Evolutionary conservation across 2,113 vertebrate genomes (phyloP).

Genomic region (Pelmatolapia mariae): DNA sequence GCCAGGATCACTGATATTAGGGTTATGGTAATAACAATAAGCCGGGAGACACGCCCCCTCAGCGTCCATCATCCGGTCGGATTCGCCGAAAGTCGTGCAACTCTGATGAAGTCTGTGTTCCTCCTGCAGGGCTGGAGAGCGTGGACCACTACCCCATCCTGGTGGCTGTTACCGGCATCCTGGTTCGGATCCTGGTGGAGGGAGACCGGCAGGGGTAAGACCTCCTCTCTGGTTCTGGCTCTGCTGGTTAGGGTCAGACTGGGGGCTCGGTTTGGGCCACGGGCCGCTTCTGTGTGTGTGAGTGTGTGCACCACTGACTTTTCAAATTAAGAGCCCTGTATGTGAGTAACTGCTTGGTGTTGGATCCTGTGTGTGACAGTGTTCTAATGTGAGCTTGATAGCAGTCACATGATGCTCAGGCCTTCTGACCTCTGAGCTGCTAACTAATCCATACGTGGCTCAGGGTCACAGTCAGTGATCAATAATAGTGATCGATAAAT

Average conservation of each 20-base stretch:
- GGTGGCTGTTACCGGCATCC: conserved; percentile 93
- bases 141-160: conserved; percentile 98
- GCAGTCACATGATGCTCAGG: background rate
- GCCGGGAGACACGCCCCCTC: background rate
- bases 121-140: conserved; percentile 82
- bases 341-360: background rate
- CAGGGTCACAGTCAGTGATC: background rate
- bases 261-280: background rate
- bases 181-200: conserved; percentile 88
- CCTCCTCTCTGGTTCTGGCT: background rate
- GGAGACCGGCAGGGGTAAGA: conserved; percentile 77
- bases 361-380: background rate
- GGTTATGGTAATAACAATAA: background rate
- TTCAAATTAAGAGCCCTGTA: background rate
- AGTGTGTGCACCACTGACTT: background rate
- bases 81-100: background rate
- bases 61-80: background rate
- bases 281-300: background rate
- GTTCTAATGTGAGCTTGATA: background rate
- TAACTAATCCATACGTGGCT: background rate
- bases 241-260: background rate
- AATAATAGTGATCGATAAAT: background rate
- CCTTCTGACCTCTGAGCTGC: background rate
- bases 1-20: background rate
- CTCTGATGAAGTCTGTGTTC: background rate